Evolutionary conservation across 2,888 invertebrate species (phyloP), one percentile per base, ranked within the genome.

Genomic region (Leptura quadrifasciata): DNA sequence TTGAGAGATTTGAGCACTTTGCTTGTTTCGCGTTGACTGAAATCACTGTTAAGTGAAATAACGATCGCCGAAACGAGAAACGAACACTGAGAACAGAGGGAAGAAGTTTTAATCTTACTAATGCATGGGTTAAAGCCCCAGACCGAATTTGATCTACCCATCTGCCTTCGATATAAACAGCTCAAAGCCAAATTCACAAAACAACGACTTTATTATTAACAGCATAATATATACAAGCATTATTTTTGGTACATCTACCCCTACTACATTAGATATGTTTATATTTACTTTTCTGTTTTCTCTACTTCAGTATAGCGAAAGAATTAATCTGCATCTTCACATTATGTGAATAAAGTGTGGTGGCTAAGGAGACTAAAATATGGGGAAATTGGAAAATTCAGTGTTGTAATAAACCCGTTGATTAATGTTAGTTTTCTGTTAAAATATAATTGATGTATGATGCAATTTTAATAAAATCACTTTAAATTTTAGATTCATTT

Each of bases 31-130:
- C 47, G 61, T 55, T 61, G 63, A 52, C 72, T 61, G 63, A 27
- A 72, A 72, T 72, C 72, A 72, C 63, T 61, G 72, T 63, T 72
- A 72, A 71, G 71, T 71, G 58, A 71, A 75, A 64, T 75, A 75
- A 75, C 75, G 75, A 75, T 71, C 75, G 75, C 24, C 69, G 71
- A 72, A 58, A 71, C 71, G 72, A 27, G 35, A 54, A 72, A 35
- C 60, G 72, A n/a, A 64, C 64, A 47, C 55, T 27, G 58, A 18
- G 35, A 20, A 58, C 47, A 39, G 55, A 60, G 73, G 73, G 73
- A 67, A 72, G 63, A 70, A 72, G 68, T 76, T 76, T 76, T 76
- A 76, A 76, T 76, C 76, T 76, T 67, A 27, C 76, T 76, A 76
- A 76, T 76, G 76, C 76, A 76, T 76, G 76, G 72, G 72, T 72